Evolutionary conservation across 2,113 vertebrate species (phyloP).

Genomic region (Empidonax alnorum): DNA sequence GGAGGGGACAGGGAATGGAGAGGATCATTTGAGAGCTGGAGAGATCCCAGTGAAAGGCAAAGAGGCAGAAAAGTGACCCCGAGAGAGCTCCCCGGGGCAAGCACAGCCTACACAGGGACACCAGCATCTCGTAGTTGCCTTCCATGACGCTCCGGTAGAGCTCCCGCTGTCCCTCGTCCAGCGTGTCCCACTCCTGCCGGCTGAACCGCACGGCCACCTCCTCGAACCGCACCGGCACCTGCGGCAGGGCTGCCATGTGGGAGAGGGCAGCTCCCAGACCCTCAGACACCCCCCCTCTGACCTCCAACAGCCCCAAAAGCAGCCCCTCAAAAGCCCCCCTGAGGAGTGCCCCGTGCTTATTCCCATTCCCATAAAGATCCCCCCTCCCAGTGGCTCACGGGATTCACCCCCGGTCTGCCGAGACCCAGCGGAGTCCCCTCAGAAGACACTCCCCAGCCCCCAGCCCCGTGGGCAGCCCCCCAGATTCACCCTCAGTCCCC

Average conservation of each 20-base stretch:
- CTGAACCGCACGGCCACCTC: constrained; percentile 61
- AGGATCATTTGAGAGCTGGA: not conserved
- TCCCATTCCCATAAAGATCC: not conserved
- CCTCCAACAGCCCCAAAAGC: not conserved
- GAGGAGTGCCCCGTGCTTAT: not conserved
- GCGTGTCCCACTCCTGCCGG: constrained; percentile 60
- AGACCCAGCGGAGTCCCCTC: not conserved
- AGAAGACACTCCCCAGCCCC: not conserved
- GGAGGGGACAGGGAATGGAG: not conserved
- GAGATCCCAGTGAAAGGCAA: not conserved
- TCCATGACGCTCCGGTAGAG: constrained; percentile 70
- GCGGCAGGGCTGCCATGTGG: not conserved
- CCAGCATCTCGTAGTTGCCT: constrained; percentile 69
- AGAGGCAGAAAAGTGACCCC: not conserved
- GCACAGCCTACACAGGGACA: constrained; percentile 71
- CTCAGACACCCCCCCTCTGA: not conserved
- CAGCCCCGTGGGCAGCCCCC: not conserved
- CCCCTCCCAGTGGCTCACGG: not conserved
- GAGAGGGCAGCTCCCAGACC: not conserved
- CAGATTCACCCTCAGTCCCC: not conserved
- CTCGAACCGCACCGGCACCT: constrained; percentile 61
- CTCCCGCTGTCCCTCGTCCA: constrained; percentile 69
- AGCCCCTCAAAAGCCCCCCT: too few species aligned
- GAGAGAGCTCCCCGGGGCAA: not conserved
- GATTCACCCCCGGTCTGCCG: not conserved